phyloP scores from a whole-genome alignment of 1,140 invertebrate species.

The Harlomillsia oculata region DNA sequence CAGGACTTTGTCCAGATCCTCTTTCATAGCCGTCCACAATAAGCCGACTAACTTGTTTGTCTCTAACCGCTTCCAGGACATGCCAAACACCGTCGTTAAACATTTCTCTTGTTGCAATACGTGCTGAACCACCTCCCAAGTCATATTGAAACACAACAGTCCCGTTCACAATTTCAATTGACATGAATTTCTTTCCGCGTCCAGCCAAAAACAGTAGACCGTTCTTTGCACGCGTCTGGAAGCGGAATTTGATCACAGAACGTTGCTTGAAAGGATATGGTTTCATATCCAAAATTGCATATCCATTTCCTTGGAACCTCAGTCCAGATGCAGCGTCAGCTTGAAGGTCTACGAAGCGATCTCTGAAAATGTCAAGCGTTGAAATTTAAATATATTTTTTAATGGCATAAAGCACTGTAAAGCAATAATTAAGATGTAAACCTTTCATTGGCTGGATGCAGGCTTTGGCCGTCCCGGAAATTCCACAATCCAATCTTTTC shows the following conservation, averaged over 20 bases:
- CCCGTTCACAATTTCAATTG: conserved; percentile 58
- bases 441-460: conserved; percentile 62
- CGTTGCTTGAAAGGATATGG: conserved; percentile 47
- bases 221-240: conserved; percentile 75
- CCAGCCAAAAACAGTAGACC: conserved; percentile 80
- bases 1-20: conserved; percentile 40
- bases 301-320: conserved; percentile 78
- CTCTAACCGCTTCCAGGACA: conserved; percentile 56
- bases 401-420: not conserved
- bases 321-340: conserved; percentile 57
- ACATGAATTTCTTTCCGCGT: conserved; percentile 62
- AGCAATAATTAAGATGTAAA: conserved; percentile 36
- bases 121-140: conserved; percentile 52
- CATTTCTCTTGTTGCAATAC: conserved; percentile 47
- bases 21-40: conserved; percentile 45
- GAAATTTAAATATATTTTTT: not conserved
- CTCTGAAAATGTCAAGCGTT: conserved; percentile 40
- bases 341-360: conserved; percentile 52
- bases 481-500: conserved; percentile 90
- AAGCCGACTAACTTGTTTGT: conserved; percentile 54
- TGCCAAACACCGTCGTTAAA: conserved; percentile 83
- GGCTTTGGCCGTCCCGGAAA: conserved; percentile 67
- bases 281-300: conserved; percentile 55
- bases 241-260: conserved; percentile 58
- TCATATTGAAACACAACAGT: conserved; percentile 48